These are phyloP conservation scores for Zalophus californianus DNA, from an alignment of 2,797 vertebrate genomes.

Conservation along the genomic window DNA sequence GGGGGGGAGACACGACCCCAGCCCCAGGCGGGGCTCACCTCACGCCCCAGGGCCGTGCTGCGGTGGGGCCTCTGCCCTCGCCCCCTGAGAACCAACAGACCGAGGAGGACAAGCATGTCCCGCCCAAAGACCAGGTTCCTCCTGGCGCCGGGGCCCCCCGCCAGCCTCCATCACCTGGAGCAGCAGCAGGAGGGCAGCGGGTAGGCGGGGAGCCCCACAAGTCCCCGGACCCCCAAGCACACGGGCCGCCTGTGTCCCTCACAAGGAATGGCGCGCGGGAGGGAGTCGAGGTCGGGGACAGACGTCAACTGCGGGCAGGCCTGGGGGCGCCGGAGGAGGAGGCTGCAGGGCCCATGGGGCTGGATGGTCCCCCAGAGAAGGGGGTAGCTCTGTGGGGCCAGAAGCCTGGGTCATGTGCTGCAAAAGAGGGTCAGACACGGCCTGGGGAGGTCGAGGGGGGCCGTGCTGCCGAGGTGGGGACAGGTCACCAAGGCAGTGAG, in stretches of 20 bases:
- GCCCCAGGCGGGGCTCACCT: neutral
- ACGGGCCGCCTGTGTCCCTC: fast-evolving
- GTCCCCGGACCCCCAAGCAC: neutral
- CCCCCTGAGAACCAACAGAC: neutral
- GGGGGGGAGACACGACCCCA: fast-evolving
- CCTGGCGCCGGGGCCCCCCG: fast-evolving
- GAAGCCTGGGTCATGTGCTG: fast-evolving
- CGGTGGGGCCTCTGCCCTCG: fast-evolving
- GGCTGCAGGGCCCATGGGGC: neutral
- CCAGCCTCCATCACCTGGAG: neutral
- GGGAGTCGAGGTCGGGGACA: too few species aligned
- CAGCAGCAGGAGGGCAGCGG: neutral
- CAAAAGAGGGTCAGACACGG: conserved; percentile 13
- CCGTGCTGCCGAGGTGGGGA: conserved; percentile 53
- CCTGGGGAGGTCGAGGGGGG: neutral
- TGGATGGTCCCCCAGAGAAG: neutral
- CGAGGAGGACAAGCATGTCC: fast-evolving
- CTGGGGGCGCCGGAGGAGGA: neutral
- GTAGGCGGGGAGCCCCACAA: fast-evolving
- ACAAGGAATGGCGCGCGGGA: neutral
- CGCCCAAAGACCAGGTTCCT: neutral
- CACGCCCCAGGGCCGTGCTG: fast-evolving
- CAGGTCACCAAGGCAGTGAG: neutral
- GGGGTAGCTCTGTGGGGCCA: neutral
- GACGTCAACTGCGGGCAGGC: neutral